Conservation (phyloP, 2,113 vertebrate species). For the Scophthalmus maximus region DNA sequence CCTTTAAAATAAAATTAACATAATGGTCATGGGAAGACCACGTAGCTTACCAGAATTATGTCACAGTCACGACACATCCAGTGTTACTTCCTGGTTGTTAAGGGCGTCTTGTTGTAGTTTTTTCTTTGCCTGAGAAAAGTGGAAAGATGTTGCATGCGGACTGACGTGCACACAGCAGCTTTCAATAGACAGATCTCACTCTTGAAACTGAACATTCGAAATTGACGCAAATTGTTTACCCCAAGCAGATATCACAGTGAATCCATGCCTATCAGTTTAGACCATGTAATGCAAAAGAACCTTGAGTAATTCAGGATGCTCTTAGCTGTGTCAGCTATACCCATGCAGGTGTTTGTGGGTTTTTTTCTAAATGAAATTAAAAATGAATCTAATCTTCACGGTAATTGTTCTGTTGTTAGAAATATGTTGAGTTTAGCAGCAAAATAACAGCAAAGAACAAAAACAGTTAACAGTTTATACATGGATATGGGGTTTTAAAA, state of each 20-base stretch:
- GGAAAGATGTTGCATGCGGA: slow-evolving; percentile 19
- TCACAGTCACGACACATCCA: slow-evolving; percentile 40
- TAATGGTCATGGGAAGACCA: slow-evolving; percentile 55
- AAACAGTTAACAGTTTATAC: too few species aligned
- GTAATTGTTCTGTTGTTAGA: too few species aligned
- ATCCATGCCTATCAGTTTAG: neutral
- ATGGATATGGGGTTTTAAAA: neutral
- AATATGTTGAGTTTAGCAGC: neutral
- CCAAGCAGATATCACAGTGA: neutral
- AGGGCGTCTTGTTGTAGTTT: slow-evolving; percentile 24
- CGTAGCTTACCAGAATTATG: slow-evolving; percentile 39
- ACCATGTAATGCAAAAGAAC: neutral
- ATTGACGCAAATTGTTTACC: slow-evolving; percentile 1
- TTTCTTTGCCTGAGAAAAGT: slow-evolving; percentile 45
- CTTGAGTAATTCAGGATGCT: neutral
- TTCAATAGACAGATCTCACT: slow-evolving; percentile 33
- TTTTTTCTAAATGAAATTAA: neutral
- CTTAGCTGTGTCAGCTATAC: neutral
- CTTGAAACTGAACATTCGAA: neutral
- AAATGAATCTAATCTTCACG: too few species aligned
- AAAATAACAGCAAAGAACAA: neutral
- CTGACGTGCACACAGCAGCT: slow-evolving; percentile 38
- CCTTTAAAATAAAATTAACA: slow-evolving; percentile 59
- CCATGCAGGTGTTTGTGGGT: too few species aligned
- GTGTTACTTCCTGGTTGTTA: slow-evolving; percentile 30